Conservation (phyloP, 2,797 vertebrate genomes). For the Chromis chromis region DNA sequence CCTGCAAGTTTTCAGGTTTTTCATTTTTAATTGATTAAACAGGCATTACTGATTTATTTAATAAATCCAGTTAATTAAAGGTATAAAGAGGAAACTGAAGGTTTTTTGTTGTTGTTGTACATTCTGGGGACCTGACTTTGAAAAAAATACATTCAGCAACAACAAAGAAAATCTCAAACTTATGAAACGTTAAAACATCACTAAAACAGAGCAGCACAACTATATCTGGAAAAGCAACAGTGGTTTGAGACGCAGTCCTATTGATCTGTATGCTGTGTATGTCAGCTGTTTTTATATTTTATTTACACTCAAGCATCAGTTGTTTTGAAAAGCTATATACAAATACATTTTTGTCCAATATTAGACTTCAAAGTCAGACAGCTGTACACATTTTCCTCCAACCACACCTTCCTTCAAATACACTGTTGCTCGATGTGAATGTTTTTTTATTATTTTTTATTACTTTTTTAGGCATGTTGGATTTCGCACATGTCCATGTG, state of each 20-base stretch:
- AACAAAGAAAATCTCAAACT: too few relatives aligned
- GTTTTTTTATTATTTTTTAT: background rate
- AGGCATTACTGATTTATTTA: background rate
- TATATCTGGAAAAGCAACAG: too few relatives aligned
- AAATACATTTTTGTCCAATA: background rate
- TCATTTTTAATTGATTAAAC: too few relatives aligned
- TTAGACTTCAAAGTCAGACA: background rate
- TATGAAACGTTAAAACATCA: too few relatives aligned
- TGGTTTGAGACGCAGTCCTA: too few relatives aligned
- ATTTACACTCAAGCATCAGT: background rate
- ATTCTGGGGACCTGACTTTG: too few relatives aligned
- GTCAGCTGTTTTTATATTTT: background rate
- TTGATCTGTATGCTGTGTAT: background rate
- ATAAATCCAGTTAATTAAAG: background rate
- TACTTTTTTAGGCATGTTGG: slow-evolving; percentile 3
- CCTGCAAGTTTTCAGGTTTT: too few relatives aligned
- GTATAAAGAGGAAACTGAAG: background rate
- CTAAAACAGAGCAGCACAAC: too few relatives aligned
- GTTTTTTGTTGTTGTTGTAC: too few relatives aligned
- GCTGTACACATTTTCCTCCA: background rate
- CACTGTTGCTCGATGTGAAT: background rate
- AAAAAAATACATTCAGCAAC: too few relatives aligned
- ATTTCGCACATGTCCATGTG: slow-evolving; percentile 12
- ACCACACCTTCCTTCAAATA: background rate
- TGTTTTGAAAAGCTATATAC: background rate